A percentile compares a stretch with the other conserved stretches of the same genome.
phyloP scores from a whole-genome alignment of 2,888 invertebrate genomes.

The Fragum whitleyi region DNA sequence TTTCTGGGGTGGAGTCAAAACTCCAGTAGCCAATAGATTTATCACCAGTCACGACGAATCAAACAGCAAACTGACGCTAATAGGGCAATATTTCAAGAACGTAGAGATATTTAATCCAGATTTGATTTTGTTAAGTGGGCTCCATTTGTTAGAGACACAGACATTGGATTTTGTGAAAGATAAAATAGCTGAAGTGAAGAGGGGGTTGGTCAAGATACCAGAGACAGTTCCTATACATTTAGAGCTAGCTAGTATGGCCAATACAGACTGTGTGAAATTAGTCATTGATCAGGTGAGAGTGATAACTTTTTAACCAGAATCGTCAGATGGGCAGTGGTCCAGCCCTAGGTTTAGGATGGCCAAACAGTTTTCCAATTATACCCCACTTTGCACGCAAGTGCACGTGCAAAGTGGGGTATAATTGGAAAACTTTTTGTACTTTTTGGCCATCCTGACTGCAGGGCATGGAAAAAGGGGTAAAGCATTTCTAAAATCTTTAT shows the following conservation, averaged over 20 bases:
- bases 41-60: conserved; percentile 85
- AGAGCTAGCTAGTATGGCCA: conserved; percentile 86
- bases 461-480: too few species aligned
- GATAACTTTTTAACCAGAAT: too few species aligned
- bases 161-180: conserved; percentile 66
- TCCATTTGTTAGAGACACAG: conserved; percentile 85
- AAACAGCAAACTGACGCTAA: conserved; percentile 79
- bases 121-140: conserved; percentile 84
- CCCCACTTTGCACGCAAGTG: too few species aligned
- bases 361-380: too few species aligned
- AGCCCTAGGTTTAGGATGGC: too few species aligned
- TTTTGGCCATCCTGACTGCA: too few species aligned
- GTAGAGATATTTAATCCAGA: conserved; percentile 83
- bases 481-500: too few species aligned
- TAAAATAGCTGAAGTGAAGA: conserved; percentile 79
- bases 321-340: not conserved
- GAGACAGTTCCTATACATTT: conserved; percentile 85
- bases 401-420: too few species aligned
- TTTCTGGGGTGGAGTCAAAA: conserved; percentile 82
- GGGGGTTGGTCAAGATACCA: conserved; percentile 82
- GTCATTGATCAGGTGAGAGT: conserved; percentile 83
- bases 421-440: too few species aligned
- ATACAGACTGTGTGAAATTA: conserved; percentile 81
- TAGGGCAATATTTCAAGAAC: conserved; percentile 85
- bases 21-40: conserved; percentile 85